phyloP scores from a whole-genome alignment of 2,797 vertebrate species.

The Muscicapa comitata region DNA sequence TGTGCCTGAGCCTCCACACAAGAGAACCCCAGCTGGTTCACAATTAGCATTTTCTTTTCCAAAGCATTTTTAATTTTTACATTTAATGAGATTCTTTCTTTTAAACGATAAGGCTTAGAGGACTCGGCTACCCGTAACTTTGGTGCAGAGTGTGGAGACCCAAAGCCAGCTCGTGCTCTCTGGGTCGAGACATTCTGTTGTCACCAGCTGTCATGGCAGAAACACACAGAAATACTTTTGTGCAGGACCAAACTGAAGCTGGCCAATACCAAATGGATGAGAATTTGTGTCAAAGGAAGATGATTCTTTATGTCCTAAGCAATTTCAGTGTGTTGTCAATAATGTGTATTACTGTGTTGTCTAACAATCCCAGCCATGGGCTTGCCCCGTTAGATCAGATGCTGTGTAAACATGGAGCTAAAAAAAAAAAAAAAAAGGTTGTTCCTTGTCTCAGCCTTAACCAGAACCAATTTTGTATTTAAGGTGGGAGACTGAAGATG shows the following conservation, averaged over 20 bases:
- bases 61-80: conserved; percentile 10
- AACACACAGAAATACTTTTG: background rate
- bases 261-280: background rate
- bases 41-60: conserved; percentile 28
- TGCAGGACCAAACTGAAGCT: background rate
- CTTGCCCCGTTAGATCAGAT: background rate
- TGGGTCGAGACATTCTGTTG: background rate
- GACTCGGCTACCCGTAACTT: background rate
- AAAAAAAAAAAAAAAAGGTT: background rate
- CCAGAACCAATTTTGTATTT: background rate
- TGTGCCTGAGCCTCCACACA: conserved; percentile 7
- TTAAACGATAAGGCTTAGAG: background rate
- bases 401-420: background rate
- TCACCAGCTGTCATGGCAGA: background rate
- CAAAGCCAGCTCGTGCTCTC: background rate
- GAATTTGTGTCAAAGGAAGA: background rate
- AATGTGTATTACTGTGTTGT: background rate
- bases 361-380: background rate
- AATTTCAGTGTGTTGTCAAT: background rate
- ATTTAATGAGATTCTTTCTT: conserved; percentile 13
- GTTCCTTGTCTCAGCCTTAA: background rate
- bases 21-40: conserved; percentile 30
- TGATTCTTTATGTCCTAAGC: background rate
- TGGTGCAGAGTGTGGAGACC: background rate
- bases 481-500: background rate